These are phyloP conservation scores for Drosophila biarmipes DNA, from an alignment of 1,140 invertebrate species.

Conservation along the genomic window DNA sequence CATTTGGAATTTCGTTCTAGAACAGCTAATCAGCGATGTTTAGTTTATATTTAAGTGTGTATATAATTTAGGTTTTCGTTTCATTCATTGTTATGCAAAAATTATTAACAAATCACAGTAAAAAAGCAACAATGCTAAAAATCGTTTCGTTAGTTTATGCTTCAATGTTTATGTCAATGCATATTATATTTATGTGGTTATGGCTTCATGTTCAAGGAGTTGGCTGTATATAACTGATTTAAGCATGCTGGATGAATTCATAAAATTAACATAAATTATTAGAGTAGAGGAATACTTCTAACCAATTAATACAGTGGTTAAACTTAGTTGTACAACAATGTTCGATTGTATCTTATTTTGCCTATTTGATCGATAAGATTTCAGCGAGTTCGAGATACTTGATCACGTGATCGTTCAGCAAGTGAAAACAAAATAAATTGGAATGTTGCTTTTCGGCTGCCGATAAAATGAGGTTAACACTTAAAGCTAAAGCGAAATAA, in stretches of 20 bases:
- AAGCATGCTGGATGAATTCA: slow-evolving; percentile 7
- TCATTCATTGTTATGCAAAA: slow-evolving; percentile 66
- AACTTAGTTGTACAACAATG: slow-evolving; percentile 4
- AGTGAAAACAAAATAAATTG: slow-evolving; percentile 30
- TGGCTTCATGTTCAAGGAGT: slow-evolving; percentile 18
- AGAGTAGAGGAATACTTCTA: slow-evolving; percentile 17
- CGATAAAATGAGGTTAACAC: slow-evolving; percentile 53
- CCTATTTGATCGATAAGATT: slow-evolving; percentile 6
- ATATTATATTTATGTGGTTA: slow-evolving; percentile 24
- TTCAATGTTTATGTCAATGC: slow-evolving; percentile 20
- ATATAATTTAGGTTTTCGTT: slow-evolving; percentile 27
- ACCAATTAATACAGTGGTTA: slow-evolving; percentile 7
- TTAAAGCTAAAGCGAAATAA: slow-evolving; percentile 44
- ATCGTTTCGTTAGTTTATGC: slow-evolving; percentile 29
- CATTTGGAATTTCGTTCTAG: slow-evolving; percentile 35
- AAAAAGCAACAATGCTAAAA: slow-evolving; percentile 78
- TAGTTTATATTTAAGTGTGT: slow-evolving; percentile 26
- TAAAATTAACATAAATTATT: slow-evolving; percentile 25
- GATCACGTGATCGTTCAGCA: slow-evolving; percentile 36
- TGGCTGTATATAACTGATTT: slow-evolving; percentile 17
- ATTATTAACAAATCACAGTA: slow-evolving; percentile 79
- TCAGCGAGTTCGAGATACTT: slow-evolving; percentile 24
- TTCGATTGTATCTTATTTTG: background rate
- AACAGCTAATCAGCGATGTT: slow-evolving; percentile 53
- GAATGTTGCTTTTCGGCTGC: slow-evolving; percentile 50